Base-by-base conservation (phyloP, 2,113 vertebrate genomes). In the Sprattus sprattus region DNA sequence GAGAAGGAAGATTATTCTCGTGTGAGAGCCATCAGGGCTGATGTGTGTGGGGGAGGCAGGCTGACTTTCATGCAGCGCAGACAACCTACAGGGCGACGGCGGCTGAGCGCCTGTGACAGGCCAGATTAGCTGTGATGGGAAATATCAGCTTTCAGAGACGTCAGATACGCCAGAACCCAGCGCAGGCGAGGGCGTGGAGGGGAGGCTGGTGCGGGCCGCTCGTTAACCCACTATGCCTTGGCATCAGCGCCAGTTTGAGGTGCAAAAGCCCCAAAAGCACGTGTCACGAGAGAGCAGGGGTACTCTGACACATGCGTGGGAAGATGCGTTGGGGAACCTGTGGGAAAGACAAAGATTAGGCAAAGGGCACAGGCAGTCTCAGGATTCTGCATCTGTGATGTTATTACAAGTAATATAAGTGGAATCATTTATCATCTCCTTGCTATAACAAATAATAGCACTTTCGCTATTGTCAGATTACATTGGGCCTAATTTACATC, bases 91-190 rank as follows among this genome's bases (percentile, higher is more conserved):
- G 80, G 86, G 57, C 50, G 67, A n/a, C n/a, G 71, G 39, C 39
- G 39, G 75, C 82, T 78, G 64, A 82, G 64, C 18, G 81, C 83
- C 82, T 45, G 75, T 84, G 81, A 78, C 47, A 75, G 84, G 45
- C 45, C 75, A 87, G 90, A 93, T 92, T 84, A 84, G 85, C 75
- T 86, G 83, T 92, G 92, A 91, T 92, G 89, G 88, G 86, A 86
- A 86, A 88, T 84, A 91, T 89, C 87, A 90, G 90, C 49, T 87
- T 90, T 92, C 85, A 87, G 82, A 89, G 49, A 83, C 49, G 82
- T n/a, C 45, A 80, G 82, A 89, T 46, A 83, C 49, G 82, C n/a
- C 45, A 80, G 25, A 75, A 9, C 32, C 9, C 18, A 28, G 28
- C 9, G 47, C 15, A 11, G 54, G 44, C 45, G 15, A 45, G 80